A percentile compares a stretch with the other conserved stretches of the same genome.
phyloP scores from a whole-genome alignment of 2,113 vertebrate species.

The Calonectris borealis region DNA sequence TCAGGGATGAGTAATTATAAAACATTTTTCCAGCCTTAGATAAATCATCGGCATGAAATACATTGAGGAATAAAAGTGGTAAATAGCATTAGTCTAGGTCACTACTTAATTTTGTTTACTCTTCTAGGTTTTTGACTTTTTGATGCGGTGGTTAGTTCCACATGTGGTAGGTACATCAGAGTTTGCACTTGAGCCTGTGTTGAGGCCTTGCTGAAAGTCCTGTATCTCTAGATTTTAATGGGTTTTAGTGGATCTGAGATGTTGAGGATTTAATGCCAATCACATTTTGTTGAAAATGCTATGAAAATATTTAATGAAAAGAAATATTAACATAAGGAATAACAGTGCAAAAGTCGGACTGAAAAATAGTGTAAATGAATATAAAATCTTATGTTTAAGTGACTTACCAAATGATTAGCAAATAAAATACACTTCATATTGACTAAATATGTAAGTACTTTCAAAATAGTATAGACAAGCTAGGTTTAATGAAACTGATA shows the following conservation, averaged over 20 bases:
- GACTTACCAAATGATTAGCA: not conserved
- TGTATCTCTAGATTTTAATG: not conserved
- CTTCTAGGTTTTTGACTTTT: not conserved
- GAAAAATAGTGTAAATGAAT: not conserved
- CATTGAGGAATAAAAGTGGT: not conserved
- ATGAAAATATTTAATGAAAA: not conserved
- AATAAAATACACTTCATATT: not conserved
- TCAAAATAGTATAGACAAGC: not conserved
- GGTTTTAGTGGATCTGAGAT: not conserved
- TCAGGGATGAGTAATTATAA: not conserved
- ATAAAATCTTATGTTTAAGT: not conserved
- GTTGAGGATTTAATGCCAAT: not conserved
- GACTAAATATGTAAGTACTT: not conserved
- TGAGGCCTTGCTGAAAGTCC: not conserved
- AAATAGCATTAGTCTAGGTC: not conserved
- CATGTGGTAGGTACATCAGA: not conserved
- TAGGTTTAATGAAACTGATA: not conserved
- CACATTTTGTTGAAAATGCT: not conserved
- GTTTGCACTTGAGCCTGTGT: not conserved
- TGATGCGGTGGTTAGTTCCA: not conserved
- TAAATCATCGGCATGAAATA: not conserved
- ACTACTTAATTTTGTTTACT: not conserved
- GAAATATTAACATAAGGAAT: not conserved
- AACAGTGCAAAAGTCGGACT: not conserved
- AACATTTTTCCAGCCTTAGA: not conserved